These are phyloP conservation scores for Himalopsyche phryganea DNA, from an alignment of 1,140 invertebrate species.

Conservation along the genomic window DNA sequence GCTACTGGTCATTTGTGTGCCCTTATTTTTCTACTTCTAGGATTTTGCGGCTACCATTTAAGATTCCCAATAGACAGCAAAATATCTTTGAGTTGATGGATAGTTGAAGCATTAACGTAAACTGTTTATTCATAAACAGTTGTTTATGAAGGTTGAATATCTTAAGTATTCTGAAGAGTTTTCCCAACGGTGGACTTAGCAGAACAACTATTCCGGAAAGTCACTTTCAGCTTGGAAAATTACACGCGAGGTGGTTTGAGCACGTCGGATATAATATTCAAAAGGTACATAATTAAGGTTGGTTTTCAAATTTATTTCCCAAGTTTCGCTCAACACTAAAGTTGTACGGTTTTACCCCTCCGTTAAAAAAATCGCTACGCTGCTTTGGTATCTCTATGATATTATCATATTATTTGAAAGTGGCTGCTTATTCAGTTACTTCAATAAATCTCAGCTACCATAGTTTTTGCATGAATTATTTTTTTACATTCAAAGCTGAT, in stretches of 20 bases:
- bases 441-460: too few species aligned
- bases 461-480: too few species aligned
- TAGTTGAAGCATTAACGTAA: constrained; percentile 3
- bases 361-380: too few species aligned
- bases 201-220: neutral
- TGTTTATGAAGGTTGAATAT: neutral
- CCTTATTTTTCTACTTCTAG: too few species aligned
- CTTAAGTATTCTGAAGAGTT: neutral
- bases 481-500: too few species aligned
- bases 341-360: neutral
- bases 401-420: too few species aligned
- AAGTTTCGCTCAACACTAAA: constrained; percentile 1
- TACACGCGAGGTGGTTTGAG: neutral
- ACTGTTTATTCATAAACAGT: constrained; percentile 1
- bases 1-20: too few species aligned
- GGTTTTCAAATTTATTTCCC: constrained; percentile 1
- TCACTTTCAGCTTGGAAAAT: neutral
- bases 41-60: neutral
- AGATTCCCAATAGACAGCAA: neutral
- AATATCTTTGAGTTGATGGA: neutral
- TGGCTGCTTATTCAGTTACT: too few species aligned
- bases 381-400: too few species aligned
- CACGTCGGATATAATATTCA: neutral
- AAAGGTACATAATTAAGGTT: constrained; percentile 3
- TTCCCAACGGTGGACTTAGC: neutral